Evolutionary conservation across 2,113 vertebrate species (phyloP), one percentile per base, ranked within the genome.

Genomic region (Limanda limanda): DNA sequence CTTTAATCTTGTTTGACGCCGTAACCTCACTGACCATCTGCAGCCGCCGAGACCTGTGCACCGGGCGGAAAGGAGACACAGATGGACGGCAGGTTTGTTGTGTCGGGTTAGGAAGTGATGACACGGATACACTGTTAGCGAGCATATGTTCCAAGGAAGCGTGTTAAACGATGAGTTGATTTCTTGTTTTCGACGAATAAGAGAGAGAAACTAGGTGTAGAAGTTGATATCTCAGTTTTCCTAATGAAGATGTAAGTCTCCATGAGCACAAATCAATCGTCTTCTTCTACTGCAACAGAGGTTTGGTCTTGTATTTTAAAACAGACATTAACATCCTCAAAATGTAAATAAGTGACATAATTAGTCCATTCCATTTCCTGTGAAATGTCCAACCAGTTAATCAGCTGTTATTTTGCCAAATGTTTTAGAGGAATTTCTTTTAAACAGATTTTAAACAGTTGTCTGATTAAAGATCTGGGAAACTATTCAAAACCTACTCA

Each of bases 21-120:
- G 54, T 84, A 77, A 82, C 81, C 71, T 81, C 71, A 66, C 59
- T 60, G 45, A 69, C 70, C 80, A 84, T 78, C 57, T 87, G 82
- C 48, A n/a, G 68, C 31, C 63, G 17, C 71, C 25, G 54, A 85
- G 65, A 54, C 58, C 25, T 15, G 15, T 51, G 15, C 15, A 51
- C 47, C 2, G 1, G 1, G 40, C 40, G 12, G 40, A 42, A 8
- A 52, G 6, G 12, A 71, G 74, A 67, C 27, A 45, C 42, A 48
- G 37, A 58, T 27, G 24, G 42, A 57, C 47, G 27, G 63, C 55
- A 24, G 47, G 24, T 42, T 17, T 65, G 18, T 25, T 68, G 61
- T 64, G 40, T 42, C 40, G 1, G 5, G 52, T 63, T 71, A 69
- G 27, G 18, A 64, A 70, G 71, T 56, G 17, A 52, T 31, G 51